phyloP scores from a whole-genome alignment of 2,797 vertebrate species.

The Vespertilio murinus region DNA sequence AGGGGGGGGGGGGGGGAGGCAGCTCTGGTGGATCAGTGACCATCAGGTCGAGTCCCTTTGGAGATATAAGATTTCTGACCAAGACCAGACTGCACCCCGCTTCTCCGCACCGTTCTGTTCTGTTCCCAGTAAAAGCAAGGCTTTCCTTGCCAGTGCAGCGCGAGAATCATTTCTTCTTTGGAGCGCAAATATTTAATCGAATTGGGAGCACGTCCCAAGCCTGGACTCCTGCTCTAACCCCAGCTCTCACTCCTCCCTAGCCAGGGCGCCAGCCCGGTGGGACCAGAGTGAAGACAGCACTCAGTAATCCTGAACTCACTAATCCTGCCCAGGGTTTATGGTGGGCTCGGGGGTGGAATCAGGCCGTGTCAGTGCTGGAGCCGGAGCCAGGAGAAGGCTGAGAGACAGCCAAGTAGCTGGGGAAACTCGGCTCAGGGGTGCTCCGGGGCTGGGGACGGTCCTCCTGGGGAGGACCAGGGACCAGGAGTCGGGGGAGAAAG shows the following conservation, averaged over 20 bases:
- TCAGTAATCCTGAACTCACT: slow-evolving; percentile 32
- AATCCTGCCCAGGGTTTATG: slow-evolving; percentile 34
- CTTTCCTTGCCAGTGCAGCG: slow-evolving; percentile 1
- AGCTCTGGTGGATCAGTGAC: neutral
- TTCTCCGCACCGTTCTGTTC: neutral
- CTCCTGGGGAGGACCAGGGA: neutral
- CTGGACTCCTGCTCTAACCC: neutral
- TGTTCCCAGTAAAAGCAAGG: neutral
- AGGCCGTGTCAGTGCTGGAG: neutral
- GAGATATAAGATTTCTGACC: neutral
- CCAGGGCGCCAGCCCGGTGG: neutral
- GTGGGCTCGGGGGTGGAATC: neutral
- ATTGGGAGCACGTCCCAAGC: neutral
- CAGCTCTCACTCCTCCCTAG: neutral
- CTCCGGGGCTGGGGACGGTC: too few relatives aligned
- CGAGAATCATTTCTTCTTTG: slow-evolving; percentile 48
- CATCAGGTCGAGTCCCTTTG: neutral
- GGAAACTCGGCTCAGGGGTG: neutral
- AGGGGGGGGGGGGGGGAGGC: neutral
- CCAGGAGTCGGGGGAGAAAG: neutral
- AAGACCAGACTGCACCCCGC: neutral
- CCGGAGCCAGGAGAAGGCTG: neutral
- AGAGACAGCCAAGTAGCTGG: neutral
- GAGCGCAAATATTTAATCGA: slow-evolving; percentile 56
- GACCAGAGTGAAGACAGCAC: neutral